These are phyloP conservation scores for Sycophila sp. DNA, from an alignment of 1,140 invertebrate genomes.

Conservation along the genomic window DNA sequence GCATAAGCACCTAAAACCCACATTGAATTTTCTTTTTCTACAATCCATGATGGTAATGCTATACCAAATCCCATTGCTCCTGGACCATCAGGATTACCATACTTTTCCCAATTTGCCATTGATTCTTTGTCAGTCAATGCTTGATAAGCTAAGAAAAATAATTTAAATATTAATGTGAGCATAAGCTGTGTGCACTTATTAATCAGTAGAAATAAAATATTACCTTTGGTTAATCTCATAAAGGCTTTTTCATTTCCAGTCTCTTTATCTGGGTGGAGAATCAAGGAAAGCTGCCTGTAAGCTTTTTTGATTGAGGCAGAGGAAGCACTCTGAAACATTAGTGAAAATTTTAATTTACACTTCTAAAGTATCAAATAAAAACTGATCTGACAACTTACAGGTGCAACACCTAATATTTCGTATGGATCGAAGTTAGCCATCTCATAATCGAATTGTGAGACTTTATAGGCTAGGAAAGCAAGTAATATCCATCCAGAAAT, in stretches of 20 bases:
- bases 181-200: no score
- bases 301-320: conserved; percentile 93
- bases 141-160: conserved; percentile 72
- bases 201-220: conserved; percentile 28
- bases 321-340: conserved; percentile 76
- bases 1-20: conserved; percentile 97
- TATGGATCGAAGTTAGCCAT: conserved; percentile 99
- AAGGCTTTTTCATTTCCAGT: conserved; percentile 97
- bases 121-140: conserved; percentile 96
- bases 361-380: background rate
- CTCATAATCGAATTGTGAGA: conserved; percentile 97
- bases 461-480: conserved; percentile 91
- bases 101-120: conserved; percentile 97
- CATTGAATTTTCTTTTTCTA: conserved; percentile 99
- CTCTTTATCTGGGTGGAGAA: conserved; percentile 97
- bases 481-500: conserved; percentile 90
- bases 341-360: conserved; percentile 10
- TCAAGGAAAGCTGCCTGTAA: conserved; percentile 91
- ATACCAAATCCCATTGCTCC: conserved; percentile 99
- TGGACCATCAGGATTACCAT: conserved; percentile 99
- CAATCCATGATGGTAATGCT: conserved; percentile 99
- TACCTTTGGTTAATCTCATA: conserved; percentile 97
- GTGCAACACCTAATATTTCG: conserved; percentile 91
- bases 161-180: no score
- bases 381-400: conserved; percentile 68